Evolutionary conservation across 1,140 invertebrate genomes (phyloP), one percentile per base, ranked within the genome.

Genomic region (Drosophila paulistorum): DNA sequence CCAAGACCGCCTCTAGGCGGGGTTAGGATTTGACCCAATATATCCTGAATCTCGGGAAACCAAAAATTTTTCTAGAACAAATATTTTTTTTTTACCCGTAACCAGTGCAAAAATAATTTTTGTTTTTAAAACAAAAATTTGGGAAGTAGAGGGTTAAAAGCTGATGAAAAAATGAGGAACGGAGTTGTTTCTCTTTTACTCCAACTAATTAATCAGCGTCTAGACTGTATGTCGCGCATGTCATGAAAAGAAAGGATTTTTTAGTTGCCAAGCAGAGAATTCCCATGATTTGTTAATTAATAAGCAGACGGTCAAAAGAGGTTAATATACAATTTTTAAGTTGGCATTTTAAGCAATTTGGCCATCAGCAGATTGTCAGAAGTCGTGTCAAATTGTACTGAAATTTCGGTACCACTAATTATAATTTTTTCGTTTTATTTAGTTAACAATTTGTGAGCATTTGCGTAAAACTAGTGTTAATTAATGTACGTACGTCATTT

Each of bases 401-500:
- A 20, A 17, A 59, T 39, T 20, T 13, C 10, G 37, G 2, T 39
- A 39, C 35, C 10, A 42, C 17, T 39, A 17, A 13, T 60, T 60
- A 14, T 26, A 61, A 39, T 30, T 51, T 58, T 60, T 17, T 51
- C 13, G 3, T 20, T 51, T 17, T 65, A 6, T 55, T 30, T 9
- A 54, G 68, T 75, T 69, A 65, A 65, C n/a, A 14, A 65, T 51
- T 74, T 63, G 62, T 33, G 55, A 17, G 23, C 14, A 59, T 30
- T 63, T 75, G 17, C 55, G 61, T 65, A 69, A 55, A 42, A 9
- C 26, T 61, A 66, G 82, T 78, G 81, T 71, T 84, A 84, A 84
- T 78, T 77, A 9, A 72, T 37, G n/a, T 60, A 63, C 62, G 74
- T 74, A 85, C 83, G 83, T 85, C 83, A 87, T 66, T 69, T 59